Evolutionary conservation across 2,113 vertebrate genomes (phyloP), one percentile per base, ranked within the genome.

Genomic region (Eira barbara): DNA sequence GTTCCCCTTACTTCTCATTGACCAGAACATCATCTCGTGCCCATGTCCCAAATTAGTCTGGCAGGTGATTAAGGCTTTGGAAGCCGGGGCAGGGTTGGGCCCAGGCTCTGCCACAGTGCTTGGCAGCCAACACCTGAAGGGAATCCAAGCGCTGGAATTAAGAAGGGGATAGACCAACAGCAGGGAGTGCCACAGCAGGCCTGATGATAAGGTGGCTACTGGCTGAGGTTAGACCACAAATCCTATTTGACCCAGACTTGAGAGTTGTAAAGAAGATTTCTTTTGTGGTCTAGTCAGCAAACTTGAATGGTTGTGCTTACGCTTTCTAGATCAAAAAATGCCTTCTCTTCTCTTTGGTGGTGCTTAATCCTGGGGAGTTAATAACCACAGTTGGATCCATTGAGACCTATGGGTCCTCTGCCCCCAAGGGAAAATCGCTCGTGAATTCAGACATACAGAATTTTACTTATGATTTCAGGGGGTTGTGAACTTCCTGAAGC

Each of bases 401-500:
- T 49, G 36, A 82, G 31, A 57, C 73, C 36, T 91, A 18, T 47
- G 39, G 31, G 45, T 80, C 12, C 39, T 73, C 67, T 45, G 14
- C 1, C 69, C 23, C 1, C 7, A 45, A 29, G n/a, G n/a, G 13
- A 29, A 91, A 92, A 49, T n/a, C 29, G 9, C 8, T 87, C 49
- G 36, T 17, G 36, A 85, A 36, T 10, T 59, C 59, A 67, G 23
- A 36, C 55, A 79, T 42, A 52, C 3, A 42, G 14, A 76, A 20
- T 39, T 78, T 61, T 71, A 29, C 15, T n/a, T 25, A 42, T 3
- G 5, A 49, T 61, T 49, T n/a, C 2, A 39, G 25, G 15, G 80
- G 18, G 0, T 12, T 0, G 0, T 6, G 42, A 71, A 25, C 31
- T 39, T 80, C 13, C 74, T 57, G 45, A 42, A 31, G 14, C 47